Evolutionary conservation across 1,140 invertebrate species (phyloP).

Genomic region (Diorhabda elongata): DNA sequence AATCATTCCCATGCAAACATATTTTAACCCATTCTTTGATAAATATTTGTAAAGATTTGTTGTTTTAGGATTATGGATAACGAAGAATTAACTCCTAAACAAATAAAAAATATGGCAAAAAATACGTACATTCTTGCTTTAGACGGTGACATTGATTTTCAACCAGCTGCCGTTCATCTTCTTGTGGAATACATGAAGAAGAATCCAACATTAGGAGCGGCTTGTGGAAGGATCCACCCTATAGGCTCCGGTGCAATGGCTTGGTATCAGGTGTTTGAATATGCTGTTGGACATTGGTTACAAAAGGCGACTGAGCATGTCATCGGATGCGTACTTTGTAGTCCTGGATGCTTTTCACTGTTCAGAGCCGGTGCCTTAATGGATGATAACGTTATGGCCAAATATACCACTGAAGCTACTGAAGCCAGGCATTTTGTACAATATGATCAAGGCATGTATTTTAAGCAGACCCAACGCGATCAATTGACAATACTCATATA

Average conservation of each 20-base stretch:
- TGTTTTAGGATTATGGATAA: constrained; percentile 67
- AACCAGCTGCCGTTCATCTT: constrained; percentile 78
- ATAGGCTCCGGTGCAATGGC: constrained; percentile 82
- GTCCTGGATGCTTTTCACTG: constrained; percentile 88
- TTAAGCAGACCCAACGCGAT: too few species aligned
- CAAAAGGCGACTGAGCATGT: constrained; percentile 94
- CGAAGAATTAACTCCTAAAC: constrained; percentile 52
- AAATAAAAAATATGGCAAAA: constrained; percentile 73
- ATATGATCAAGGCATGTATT: constrained; percentile 72
- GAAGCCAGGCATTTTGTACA: constrained; percentile 86
- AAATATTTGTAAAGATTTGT: neutral
- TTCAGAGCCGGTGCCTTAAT: constrained; percentile 84
- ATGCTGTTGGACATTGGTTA: constrained; percentile 91
- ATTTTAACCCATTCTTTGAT: too few species aligned
- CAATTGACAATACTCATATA: too few species aligned
- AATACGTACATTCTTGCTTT: constrained; percentile 86
- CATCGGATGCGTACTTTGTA: constrained; percentile 83
- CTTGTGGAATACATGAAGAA: constrained; percentile 90
- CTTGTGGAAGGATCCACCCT: constrained; percentile 90
- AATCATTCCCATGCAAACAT: too few species aligned
- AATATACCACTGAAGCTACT: constrained; percentile 75
- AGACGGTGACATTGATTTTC: constrained; percentile 93
- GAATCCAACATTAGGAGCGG: constrained; percentile 80
- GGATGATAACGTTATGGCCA: constrained; percentile 87
- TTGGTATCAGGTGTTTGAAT: constrained; percentile 93